These are phyloP conservation scores for Torymus auratus DNA, from an alignment of 2,888 invertebrate genomes.

Conservation along the genomic window DNA sequence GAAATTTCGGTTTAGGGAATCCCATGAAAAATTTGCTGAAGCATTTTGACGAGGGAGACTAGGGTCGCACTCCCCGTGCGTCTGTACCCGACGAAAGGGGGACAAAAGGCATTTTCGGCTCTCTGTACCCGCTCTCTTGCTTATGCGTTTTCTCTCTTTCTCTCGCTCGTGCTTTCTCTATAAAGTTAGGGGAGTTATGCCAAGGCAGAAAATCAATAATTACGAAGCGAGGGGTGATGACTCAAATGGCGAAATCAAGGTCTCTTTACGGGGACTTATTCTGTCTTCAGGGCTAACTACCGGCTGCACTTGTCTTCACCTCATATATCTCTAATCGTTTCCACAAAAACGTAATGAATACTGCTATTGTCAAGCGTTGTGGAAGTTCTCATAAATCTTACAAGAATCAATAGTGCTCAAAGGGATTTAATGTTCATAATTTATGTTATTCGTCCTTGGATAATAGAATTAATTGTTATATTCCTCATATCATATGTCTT, in stretches of 20 bases:
- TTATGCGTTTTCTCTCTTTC: conserved; percentile 62
- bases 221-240: conserved; percentile 76
- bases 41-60: conserved; percentile 65
- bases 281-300: conserved; percentile 63
- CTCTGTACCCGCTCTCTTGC: conserved; percentile 24
- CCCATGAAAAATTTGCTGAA: conserved; percentile 64
- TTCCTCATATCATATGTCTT: too few species aligned
- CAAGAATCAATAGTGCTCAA: too few species aligned
- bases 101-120: conserved; percentile 72
- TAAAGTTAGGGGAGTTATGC: conserved; percentile 75
- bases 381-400: too few species aligned
- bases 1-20: conserved; percentile 29
- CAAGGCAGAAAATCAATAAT: conserved; percentile 76
- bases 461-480: too few species aligned
- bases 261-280: conserved; percentile 68
- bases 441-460: too few species aligned
- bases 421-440: too few species aligned
- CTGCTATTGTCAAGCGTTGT: not conserved
- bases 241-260: conserved; percentile 76
- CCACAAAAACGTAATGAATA: not conserved
- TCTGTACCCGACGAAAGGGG: conserved; percentile 68
- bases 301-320: conserved; percentile 26
- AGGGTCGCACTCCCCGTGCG: conserved; percentile 64
- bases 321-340: conserved; percentile 39
- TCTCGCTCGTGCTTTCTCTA: conserved; percentile 65